Evolutionary conservation across 2,113 vertebrate species (phyloP).

Genomic region (Callopanchax toddi): DNA sequence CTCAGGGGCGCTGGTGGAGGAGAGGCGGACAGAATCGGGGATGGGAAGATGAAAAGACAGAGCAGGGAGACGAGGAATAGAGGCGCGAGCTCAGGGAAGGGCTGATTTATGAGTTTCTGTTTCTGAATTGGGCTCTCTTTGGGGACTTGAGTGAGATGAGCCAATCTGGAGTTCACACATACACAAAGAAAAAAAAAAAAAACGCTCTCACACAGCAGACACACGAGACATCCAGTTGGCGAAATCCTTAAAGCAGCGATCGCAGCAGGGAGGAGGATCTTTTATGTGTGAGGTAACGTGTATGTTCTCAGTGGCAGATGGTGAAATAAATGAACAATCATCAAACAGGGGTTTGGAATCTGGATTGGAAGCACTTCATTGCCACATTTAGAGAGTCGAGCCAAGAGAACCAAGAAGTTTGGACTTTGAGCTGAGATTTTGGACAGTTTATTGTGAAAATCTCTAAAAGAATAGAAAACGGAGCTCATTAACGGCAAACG

Average conservation of each 20-base stretch:
- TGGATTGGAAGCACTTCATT: constrained; percentile 40
- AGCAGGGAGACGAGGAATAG: constrained; percentile 43
- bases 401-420: neutral
- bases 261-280: constrained; percentile 38
- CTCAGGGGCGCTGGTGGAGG: constrained; percentile 46
- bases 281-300: constrained; percentile 45
- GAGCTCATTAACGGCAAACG: constrained; percentile 53
- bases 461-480: constrained; percentile 21
- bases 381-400: constrained; percentile 35
- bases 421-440: constrained; percentile 2
- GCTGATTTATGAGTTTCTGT: constrained; percentile 78
- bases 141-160: constrained; percentile 56
- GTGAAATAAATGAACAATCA: constrained; percentile 69
- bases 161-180: constrained; percentile 43
- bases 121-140: constrained; percentile 61
- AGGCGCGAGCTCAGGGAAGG: constrained; percentile 58
- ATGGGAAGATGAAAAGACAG: constrained; percentile 61
- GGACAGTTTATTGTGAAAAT: constrained; percentile 7
- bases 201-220: constrained; percentile 28
- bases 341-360: constrained; percentile 43
- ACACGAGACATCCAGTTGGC: constrained; percentile 47
- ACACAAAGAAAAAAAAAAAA: constrained; percentile 1
- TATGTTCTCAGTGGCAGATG: constrained; percentile 57
- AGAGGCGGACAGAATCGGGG: constrained; percentile 44
- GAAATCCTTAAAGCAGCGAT: constrained; percentile 47